Evolutionary conservation across 30 jellyfish, hydroid and myxozoan genomes (phyloP).

Genomic region (Aurelia aurita complex sp. Pacific): DNA sequence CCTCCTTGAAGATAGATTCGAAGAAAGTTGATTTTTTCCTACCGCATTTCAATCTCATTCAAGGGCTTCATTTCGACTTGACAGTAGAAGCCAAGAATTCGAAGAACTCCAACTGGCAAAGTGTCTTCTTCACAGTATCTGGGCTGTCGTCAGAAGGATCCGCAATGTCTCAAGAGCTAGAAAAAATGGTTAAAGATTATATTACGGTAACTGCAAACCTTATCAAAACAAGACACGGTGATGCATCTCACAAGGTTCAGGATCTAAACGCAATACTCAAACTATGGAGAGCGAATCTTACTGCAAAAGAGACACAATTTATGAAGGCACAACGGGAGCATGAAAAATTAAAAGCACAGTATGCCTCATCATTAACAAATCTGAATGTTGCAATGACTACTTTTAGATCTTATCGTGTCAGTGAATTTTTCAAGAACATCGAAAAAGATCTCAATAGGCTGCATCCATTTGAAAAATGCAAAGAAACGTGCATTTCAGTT

Average conservation of each 20-base stretch:
- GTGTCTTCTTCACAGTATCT: conserved; percentile 1
- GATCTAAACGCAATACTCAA: not conserved
- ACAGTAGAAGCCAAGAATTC: conserved; percentile 38
- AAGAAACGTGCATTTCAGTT: conserved; percentile 31
- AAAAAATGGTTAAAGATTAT: not conserved
- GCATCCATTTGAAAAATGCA: conserved; percentile 27
- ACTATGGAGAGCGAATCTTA: not conserved
- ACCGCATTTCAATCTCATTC: conserved; percentile 6
- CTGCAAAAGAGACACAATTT: not conserved
- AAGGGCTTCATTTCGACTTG: conserved; percentile 8
- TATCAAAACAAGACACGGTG: not conserved
- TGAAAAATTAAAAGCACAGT: not conserved
- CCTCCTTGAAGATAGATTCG: conserved; percentile 7
- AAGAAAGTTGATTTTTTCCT: conserved; percentile 7
- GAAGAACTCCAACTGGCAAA: conserved; percentile 28
- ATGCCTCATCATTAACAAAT: not conserved
- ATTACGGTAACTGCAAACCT: not conserved
- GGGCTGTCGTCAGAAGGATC: conserved; percentile 32
- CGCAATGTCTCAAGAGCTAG: not conserved
- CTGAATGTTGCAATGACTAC: conserved; percentile 21
- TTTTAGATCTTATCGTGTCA: conserved; percentile 54
- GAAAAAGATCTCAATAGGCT: conserved; percentile 25
- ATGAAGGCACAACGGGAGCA: conserved; percentile 2
- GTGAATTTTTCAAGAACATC: conserved; percentile 31
- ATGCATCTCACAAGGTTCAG: conserved; percentile 3